Percentiles rank a stretch among this genome's conserved stretches.
These are phyloP conservation scores for Latrodectus hesperus DNA, from an alignment of 2,888 invertebrate species.

Conservation along the genomic window DNA sequence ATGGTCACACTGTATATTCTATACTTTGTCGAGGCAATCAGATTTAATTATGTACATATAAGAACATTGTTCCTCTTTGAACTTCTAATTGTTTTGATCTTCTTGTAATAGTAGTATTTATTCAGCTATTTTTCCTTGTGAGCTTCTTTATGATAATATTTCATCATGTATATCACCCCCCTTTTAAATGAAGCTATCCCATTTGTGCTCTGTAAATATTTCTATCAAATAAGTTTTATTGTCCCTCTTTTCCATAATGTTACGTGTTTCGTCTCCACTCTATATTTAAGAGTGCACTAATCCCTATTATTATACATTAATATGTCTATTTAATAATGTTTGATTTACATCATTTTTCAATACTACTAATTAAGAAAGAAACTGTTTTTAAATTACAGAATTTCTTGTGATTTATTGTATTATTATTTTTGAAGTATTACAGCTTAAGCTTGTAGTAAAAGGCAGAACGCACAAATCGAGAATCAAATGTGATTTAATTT, in stretches of 20 bases:
- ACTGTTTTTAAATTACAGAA: too few species aligned
- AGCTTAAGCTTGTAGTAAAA: constrained; percentile 60
- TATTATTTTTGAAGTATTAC: not conserved
- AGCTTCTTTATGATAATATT: constrained; percentile 44
- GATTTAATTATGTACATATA: constrained; percentile 50
- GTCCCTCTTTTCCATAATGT: constrained; percentile 37
- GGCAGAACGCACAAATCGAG: constrained; percentile 68
- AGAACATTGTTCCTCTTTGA: constrained; percentile 47
- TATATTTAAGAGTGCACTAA: not conserved
- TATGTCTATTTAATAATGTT: too few species aligned
- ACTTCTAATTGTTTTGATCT: constrained; percentile 56
- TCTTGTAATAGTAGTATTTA: constrained; percentile 53
- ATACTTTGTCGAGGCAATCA: constrained; percentile 58
- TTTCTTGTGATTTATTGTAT: not conserved
- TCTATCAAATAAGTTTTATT: constrained; percentile 26
- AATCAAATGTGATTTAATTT: constrained; percentile 69
- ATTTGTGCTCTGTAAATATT: constrained; percentile 64
- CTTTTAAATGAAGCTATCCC: constrained; percentile 16
- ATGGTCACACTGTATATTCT: constrained; percentile 17
- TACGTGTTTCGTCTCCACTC: constrained; percentile 27
- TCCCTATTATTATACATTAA: too few species aligned
- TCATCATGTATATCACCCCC: constrained; percentile 25
- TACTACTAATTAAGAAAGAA: too few species aligned
- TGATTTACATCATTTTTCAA: too few species aligned
- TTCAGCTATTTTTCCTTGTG: constrained; percentile 59